phyloP scores from a whole-genome alignment of 2,888 invertebrate species.

The Apodemia hepburni region DNA sequence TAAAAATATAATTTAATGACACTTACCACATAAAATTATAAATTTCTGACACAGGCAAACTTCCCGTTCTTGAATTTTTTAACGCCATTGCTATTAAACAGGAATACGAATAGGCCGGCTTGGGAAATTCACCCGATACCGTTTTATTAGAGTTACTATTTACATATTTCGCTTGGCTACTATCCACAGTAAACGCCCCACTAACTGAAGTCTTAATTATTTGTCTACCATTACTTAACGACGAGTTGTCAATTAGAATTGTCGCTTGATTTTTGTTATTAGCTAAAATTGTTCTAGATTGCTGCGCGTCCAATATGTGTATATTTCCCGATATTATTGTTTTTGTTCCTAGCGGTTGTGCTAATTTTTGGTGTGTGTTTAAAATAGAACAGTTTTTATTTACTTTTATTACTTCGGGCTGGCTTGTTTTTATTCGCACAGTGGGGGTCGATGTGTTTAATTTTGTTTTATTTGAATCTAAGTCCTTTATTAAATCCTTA shows the following conservation, averaged over 20 bases:
- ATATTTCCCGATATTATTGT: constrained; percentile 77
- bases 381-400: constrained; percentile 71
- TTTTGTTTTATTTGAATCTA: constrained; percentile 68
- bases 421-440: constrained; percentile 62
- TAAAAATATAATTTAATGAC: not conserved
- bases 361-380: constrained; percentile 66
- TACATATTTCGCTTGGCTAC: constrained; percentile 65
- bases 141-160: constrained; percentile 60
- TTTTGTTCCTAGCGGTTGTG: constrained; percentile 68
- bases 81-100: constrained; percentile 98
- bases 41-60: constrained; percentile 98
- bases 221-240: constrained; percentile 68
- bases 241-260: constrained; percentile 73
- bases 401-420: constrained; percentile 67
- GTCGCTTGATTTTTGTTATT: constrained; percentile 73
- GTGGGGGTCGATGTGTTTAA: constrained; percentile 49
- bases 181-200: constrained; percentile 61
- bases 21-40: constrained; percentile 99
- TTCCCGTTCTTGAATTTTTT: constrained; percentile 96
- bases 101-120: constrained; percentile 98
- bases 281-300: constrained; percentile 72
- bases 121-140: constrained; percentile 86
- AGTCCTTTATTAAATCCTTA: constrained; percentile 82
- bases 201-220: constrained; percentile 70
- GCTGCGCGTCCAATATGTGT: constrained; percentile 74